phyloP scores from a whole-genome alignment of 2,888 invertebrate genomes.

The Baccha elongata region DNA sequence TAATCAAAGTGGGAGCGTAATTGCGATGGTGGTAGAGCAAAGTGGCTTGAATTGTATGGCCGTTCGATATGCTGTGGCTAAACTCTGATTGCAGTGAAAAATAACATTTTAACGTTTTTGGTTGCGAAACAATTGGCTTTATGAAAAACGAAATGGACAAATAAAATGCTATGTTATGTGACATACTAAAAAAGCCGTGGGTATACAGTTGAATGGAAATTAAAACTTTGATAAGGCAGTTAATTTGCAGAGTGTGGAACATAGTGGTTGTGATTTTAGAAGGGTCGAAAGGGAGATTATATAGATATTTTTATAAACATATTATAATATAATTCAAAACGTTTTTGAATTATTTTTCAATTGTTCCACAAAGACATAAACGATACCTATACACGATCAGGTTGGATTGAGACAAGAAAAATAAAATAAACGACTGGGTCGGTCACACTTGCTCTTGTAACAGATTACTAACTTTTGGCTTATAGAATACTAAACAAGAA shows the following conservation, averaged over 20 bases:
- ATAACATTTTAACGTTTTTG: conserved; percentile 18
- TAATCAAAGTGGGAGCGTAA: conserved; percentile 51
- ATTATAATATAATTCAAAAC: too few relatives aligned
- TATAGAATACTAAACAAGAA: too few relatives aligned
- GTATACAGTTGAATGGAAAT: not conserved
- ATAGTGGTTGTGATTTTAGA: too few relatives aligned
- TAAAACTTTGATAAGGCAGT: conserved; percentile 24
- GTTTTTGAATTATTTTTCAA: too few relatives aligned
- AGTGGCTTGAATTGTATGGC: conserved; percentile 5
- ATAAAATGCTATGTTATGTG: conserved; percentile 8
- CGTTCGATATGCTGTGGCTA: conserved; percentile 7
- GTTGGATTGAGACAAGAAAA: too few relatives aligned
- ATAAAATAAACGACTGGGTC: too few relatives aligned
- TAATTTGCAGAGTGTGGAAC: not conserved
- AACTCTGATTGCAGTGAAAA: conserved; percentile 18
- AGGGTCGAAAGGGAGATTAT: too few relatives aligned
- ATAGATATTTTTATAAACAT: too few relatives aligned
- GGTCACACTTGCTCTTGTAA: too few relatives aligned
- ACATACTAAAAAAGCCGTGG: not conserved
- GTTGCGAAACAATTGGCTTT: conserved; percentile 4
- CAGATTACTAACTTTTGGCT: too few relatives aligned
- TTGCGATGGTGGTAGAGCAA: conserved; percentile 28
- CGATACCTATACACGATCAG: too few relatives aligned
- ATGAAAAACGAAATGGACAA: conserved; percentile 11
- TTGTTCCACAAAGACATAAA: too few relatives aligned